These are phyloP conservation scores for Chrysogorgia sp. DNA, from an alignment of 92 coral and sea anemone species.

Conservation along the genomic window DNA sequence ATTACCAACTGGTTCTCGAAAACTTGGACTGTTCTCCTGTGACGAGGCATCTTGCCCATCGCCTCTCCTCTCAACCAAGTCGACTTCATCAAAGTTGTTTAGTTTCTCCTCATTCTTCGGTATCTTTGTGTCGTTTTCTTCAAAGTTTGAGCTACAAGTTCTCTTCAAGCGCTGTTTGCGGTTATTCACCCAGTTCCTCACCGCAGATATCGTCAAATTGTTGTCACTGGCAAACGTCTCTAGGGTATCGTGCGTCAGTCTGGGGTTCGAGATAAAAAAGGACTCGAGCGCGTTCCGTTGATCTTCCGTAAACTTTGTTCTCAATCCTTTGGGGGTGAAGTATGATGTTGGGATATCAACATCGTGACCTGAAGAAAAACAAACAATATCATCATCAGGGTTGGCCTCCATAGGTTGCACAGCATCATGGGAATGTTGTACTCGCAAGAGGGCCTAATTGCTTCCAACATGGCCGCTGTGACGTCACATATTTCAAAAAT, in stretches of 20 bases:
- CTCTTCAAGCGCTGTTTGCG: constrained; percentile 45
- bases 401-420: no score
- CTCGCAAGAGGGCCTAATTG: no score
- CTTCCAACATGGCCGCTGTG: no score
- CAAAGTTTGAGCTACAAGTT: constrained; percentile 9
- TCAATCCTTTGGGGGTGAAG: constrained; percentile 16
- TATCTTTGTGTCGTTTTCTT: constrained; percentile 12
- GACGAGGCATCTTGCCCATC: not conserved
- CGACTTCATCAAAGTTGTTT: not conserved
- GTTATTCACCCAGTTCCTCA: constrained; percentile 43
- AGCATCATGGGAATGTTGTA: no score
- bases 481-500: not conserved
- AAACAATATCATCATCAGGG: no score
- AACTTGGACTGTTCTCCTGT: not conserved
- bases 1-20: not conserved
- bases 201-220: constrained; percentile 39
- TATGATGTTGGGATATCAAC: not conserved
- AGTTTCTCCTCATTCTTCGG: not conserved
- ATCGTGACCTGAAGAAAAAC: constrained; percentile 22
- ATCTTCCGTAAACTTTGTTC: constrained; percentile 44
- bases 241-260: constrained; percentile 35
- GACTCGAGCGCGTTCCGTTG: constrained; percentile 29
- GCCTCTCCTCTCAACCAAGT: not conserved
- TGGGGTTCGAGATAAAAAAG: constrained; percentile 27
- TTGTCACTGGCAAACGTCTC: constrained; percentile 32